Base-by-base conservation (phyloP, 2,113 vertebrate species). In the Sorex fumeus region DNA sequence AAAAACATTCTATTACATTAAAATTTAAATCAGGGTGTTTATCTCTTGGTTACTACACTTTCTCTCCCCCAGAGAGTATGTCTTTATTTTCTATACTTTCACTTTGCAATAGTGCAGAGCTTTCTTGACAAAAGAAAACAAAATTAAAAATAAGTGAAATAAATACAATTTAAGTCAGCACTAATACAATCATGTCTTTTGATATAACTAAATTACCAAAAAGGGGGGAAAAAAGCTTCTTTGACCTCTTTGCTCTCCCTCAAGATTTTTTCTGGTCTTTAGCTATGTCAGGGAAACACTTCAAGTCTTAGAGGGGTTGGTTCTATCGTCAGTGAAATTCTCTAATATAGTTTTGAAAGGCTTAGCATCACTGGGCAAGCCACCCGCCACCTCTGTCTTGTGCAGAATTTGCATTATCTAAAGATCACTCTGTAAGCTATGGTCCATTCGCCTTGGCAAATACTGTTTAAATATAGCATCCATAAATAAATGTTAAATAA, bases 401-500 rank as follows among this genome's bases (percentile, higher is more conserved):
- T 86, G 95, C 93, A 91, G 94, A 72, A 98, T 97, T 96, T 98
- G 98, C 97, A 97, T 98, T 97, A 97, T 97, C 97, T 97, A 90
- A 97, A 97, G 97, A 98, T 98, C 97, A 94, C 93, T 71, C 0
- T 92, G 82, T 66, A 88, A 78, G 96, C 97, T 71, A 64, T 72
- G 95, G 97, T 98, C 97, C 97, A 97, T 97, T 96, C 93, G 90
- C 97, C 97, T 98, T 96, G 96, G 96, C 97, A 97, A 97, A 96
- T 95, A 96, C 97, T 96, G 96, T 97, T 97, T 98, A 98, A 98
- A 98, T 98, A 98, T 98, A 98, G 97, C 97, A 97, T 97, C 98
- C 96, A 98, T 98, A 98, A 98, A 98, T 98, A 98, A 98, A 97
- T 87, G 97, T 98, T 99, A 98, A 99, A 99, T 99, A 99, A 99